Base-by-base conservation (phyloP, 2,797 vertebrate genomes). In the Heteromormyrus szaboi region DNA sequence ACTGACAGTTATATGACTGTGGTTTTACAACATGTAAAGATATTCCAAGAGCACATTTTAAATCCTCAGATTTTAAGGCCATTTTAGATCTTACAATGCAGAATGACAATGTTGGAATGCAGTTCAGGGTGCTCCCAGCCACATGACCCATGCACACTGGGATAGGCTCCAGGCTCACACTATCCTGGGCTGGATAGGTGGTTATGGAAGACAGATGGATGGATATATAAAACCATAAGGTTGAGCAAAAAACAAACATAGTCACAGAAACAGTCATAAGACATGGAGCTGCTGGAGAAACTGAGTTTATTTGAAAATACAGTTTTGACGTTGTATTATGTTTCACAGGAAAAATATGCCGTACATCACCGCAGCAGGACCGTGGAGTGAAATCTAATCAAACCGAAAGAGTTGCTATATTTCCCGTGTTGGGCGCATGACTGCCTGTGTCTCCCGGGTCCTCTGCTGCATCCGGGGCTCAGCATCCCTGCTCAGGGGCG, bases 401-500 rank as follows among this genome's bases (percentile, higher is more conserved):
- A 33, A 17, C 65, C 29, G 12, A 37, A 68, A 4, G 29, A 72
- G 25, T 4, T 33, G 29, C 65, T 68, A 33, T 50, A 84, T 46
- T 50, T 12, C 17, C n/a, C 59, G 1, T 62, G 59, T 62, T 62
- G 59, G 59, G 22, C 8, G 9, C n/a, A 25, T 25, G 9, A 22
- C 41, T 0, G 29, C 37, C 72, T 11, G 6, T 44, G 37, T 33
- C 33, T 56, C 33, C 17, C 0, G 2, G 25, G 12, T 11, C 37
- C 1, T 25, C 44, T 44, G 44, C 14, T 48, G 12, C 14, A 19
- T 86, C 88, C 86, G 87, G 54, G 89, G 56, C 88, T 95, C 89
- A 97, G 91, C 96, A 97, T 87, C 92, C 94, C 1, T 96, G 93
- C 88, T 96, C 95, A 0, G 96, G 95, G 85, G 96, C 92, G 7